A percentile compares a stretch with the other conserved stretches of the same genome.
Evolutionary conservation across 2,888 invertebrate genomes (phyloP).

Genomic region (Ennomos quercinarius): DNA sequence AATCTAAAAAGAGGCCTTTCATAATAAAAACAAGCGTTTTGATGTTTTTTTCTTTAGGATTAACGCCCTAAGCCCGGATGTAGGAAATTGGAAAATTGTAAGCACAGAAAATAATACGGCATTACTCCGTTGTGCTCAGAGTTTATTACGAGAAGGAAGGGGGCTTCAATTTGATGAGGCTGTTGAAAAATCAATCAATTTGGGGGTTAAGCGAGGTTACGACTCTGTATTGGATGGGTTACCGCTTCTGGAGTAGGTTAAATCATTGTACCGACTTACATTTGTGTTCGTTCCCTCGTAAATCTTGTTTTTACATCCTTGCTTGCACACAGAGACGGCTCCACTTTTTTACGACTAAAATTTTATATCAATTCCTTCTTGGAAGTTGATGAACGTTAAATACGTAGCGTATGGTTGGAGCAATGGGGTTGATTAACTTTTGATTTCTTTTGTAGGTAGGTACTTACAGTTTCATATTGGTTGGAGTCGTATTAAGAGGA

Average conservation of each 20-base stretch:
- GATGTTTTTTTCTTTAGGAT: conserved; percentile 47
- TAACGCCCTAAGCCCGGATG: conserved; percentile 52
- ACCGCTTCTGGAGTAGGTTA: conserved; percentile 23
- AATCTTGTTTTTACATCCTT: conserved; percentile 20
- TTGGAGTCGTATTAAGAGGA: too few relatives aligned
- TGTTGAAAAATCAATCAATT: conserved; percentile 45
- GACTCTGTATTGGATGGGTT: conserved; percentile 25
- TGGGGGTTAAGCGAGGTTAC: conserved; percentile 37
- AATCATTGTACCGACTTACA: conserved; percentile 26
- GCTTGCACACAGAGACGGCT: conserved; percentile 12
- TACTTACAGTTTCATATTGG: too few relatives aligned
- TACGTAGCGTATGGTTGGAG: too few relatives aligned
- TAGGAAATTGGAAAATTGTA: conserved; percentile 55
- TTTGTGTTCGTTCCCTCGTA: conserved; percentile 27
- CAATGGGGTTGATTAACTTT: too few relatives aligned
- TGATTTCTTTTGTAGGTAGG: too few relatives aligned
- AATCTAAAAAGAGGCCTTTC: conserved; percentile 42
- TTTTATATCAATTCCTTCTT: conserved; percentile 16
- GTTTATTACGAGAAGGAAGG: conserved; percentile 35
- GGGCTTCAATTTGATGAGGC: conserved; percentile 38
- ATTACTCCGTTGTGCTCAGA: conserved; percentile 35
- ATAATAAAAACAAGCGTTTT: conserved; percentile 46
- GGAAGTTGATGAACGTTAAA: not conserved
- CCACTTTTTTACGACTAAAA: conserved; percentile 19
- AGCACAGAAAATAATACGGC: conserved; percentile 44